Evolutionary conservation across 2,888 invertebrate species (phyloP), one percentile per base, ranked within the genome.

Genomic region (Tenthredo amoena): DNA sequence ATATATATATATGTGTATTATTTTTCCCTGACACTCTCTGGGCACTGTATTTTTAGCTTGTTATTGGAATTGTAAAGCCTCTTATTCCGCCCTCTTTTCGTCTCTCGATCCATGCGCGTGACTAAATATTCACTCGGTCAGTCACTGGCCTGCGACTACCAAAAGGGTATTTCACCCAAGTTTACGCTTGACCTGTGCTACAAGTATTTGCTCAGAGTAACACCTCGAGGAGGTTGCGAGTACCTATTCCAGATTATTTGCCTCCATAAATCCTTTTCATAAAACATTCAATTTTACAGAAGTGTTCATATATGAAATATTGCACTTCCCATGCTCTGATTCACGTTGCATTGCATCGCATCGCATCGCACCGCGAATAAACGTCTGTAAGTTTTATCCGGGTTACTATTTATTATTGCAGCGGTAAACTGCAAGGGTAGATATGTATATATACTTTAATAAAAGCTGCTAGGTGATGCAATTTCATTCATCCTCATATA

Each of bases 61-160:
- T 81, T 81, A 81, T 81, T 81, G 81, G 81, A 81, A 81, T 81
- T 62, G 62, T 40, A 62, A 77, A 81, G 62, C 81, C 62, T 58
- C 40, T 55, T 62, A n/a, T 79, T 37, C 55, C 40, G 37, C 79
- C 79, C 37, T 79, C 58, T 37, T 62, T 37, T 40, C 40, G 6
- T 62, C 15, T 40, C 58, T 50, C 37, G 81, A 81, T 81, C 47
- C 77, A 15, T 31, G 31, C 26, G 34, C 43, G 55, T 77, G 77
- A 50, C 77, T 77, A 77, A 77, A 31, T 55, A 31, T 47, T 31
- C 40, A n/a, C 10, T 26, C 77, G 31, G 50, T 77, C 50, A 50
- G 77, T 50, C 50, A 55, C 31, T 77, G 55, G 26, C 10, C 31
- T 77, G 50, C 34, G 77, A 55, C 50, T 55, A 50, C 50, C 55